Conservation (phyloP, 2,888 invertebrate species). For the Willowsia nigromaculata region DNA sequence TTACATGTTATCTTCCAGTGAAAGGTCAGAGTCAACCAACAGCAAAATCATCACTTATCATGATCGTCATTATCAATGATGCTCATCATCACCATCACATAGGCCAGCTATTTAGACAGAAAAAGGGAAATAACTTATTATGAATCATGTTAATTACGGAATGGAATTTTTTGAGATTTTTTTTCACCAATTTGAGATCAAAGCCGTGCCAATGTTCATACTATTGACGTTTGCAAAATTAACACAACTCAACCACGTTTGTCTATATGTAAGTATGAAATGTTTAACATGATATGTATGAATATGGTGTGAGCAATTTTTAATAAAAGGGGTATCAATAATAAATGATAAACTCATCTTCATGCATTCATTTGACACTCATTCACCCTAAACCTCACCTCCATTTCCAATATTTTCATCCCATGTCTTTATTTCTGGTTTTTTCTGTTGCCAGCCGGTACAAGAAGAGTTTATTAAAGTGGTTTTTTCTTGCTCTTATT, state of each 20-base stretch:
- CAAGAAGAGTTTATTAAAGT: not conserved
- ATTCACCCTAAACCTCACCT: slow-evolving; percentile 11
- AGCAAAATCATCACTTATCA: not conserved
- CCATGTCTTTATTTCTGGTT: not conserved
- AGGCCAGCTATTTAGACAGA: not conserved
- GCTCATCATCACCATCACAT: not conserved
- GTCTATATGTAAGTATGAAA: no score
- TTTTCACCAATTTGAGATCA: slow-evolving; percentile 22
- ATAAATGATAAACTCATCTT: not conserved
- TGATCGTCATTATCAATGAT: not conserved
- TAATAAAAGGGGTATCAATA: slow-evolving; percentile 15
- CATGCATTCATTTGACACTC: not conserved
- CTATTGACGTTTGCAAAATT: not conserved
- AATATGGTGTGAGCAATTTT: slow-evolving; percentile 36
- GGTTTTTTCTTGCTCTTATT: not conserved
- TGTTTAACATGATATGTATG: no score
- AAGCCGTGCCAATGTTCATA: not conserved
- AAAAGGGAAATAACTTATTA: not conserved
- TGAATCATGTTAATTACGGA: slow-evolving; percentile 17
- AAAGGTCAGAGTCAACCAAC: slow-evolving; percentile 44
- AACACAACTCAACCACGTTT: no score
- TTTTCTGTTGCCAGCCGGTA: slow-evolving; percentile 16
- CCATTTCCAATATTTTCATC: not conserved
- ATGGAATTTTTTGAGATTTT: slow-evolving; percentile 30
- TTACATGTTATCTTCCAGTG: slow-evolving; percentile 8